Percentiles rank a stretch among this genome's conserved stretches.
Evolutionary conservation across 1,140 invertebrate genomes (phyloP).

Genomic region (Aphis gossypii): DNA sequence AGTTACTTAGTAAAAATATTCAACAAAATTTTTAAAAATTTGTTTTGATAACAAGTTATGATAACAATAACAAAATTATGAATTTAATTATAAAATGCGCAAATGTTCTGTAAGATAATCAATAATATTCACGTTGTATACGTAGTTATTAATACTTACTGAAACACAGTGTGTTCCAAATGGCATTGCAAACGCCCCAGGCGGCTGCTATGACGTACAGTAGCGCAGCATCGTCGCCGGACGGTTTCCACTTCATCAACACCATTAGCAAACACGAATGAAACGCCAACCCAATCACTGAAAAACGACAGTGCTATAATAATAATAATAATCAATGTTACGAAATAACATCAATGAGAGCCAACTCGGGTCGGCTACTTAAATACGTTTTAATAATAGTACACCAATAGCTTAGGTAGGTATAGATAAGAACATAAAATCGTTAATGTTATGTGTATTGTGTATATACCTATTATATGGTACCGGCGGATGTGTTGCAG

Average conservation of each 20-base stretch:
- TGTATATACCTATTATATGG: slow-evolving; percentile 69
- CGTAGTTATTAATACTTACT: slow-evolving; percentile 61
- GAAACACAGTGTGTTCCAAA: slow-evolving; percentile 73
- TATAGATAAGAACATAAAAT: no score
- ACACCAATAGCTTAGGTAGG: no score
- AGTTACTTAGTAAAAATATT: not conserved
- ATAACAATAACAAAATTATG: not conserved
- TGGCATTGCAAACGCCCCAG: slow-evolving; percentile 78
- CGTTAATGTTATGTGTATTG: slow-evolving; percentile 60
- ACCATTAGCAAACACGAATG: slow-evolving; percentile 74
- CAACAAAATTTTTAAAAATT: not conserved
- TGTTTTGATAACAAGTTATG: not conserved
- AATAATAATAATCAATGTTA: not conserved
- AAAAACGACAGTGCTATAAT: slow-evolving; percentile 43
- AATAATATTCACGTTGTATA: not conserved
- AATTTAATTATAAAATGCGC: not conserved
- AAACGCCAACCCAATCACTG: slow-evolving; percentile 74
- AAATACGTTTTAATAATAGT: not conserved
- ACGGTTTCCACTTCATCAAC: slow-evolving; percentile 71
- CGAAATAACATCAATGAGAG: not conserved
- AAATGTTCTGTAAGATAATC: not conserved
- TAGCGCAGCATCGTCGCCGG: slow-evolving; percentile 71
- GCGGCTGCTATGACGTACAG: slow-evolving; percentile 76
- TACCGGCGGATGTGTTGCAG: slow-evolving; percentile 72
- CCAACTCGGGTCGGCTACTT: not conserved